Percentiles rank a stretch among this genome's conserved stretches.
phyloP scores from a whole-genome alignment of 1,140 invertebrate genomes.

The Magallana angulata region DNA sequence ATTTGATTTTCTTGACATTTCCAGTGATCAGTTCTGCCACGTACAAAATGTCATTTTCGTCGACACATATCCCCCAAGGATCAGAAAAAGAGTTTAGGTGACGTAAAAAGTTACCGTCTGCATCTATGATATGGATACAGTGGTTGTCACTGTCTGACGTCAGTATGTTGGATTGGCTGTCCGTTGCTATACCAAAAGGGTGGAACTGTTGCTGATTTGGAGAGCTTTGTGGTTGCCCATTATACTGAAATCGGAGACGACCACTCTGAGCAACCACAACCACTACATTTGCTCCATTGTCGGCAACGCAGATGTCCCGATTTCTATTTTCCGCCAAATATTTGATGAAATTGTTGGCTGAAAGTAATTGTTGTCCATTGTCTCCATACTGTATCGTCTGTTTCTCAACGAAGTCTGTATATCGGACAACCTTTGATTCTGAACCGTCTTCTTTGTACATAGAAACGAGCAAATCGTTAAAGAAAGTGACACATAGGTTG shows the following conservation, averaged over 20 bases:
- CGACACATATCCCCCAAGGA: not conserved
- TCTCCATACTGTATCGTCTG: not conserved
- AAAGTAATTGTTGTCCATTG: not conserved
- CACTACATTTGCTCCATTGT: not conserved
- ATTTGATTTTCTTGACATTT: not conserved
- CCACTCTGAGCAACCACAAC: not conserved
- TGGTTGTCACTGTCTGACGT: not conserved
- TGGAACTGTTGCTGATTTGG: not conserved
- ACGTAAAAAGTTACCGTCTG: not conserved
- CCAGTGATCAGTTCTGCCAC: not conserved
- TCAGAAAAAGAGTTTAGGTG: not conserved
- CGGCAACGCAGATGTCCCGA: not conserved
- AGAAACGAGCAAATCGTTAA: not conserved
- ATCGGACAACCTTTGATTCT: not conserved
- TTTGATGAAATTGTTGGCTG: not conserved
- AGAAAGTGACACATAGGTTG: not conserved
- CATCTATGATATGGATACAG: not conserved
- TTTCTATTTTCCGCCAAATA: not conserved
- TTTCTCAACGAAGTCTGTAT: not conserved
- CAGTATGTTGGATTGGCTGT: not conserved
- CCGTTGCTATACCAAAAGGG: not conserved
- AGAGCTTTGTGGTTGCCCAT: not conserved
- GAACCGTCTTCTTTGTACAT: not conserved
- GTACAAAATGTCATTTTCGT: not conserved
- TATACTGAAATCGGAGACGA: not conserved